phyloP scores from a whole-genome alignment of 2,113 vertebrate genomes.

The Pseudorhombus dupliciocellatus region DNA sequence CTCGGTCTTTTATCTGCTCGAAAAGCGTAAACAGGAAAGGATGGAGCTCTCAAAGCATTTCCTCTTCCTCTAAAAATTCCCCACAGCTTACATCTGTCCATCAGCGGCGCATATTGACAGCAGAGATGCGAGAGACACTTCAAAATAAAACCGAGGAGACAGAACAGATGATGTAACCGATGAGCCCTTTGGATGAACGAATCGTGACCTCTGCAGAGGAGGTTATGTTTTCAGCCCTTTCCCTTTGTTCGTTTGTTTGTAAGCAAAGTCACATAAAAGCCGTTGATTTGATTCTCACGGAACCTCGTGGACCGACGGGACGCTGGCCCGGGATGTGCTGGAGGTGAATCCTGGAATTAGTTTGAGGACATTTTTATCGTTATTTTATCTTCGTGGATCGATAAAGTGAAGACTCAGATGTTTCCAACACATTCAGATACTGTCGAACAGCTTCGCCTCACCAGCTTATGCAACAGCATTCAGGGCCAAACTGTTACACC shows the following conservation, averaged over 20 bases:
- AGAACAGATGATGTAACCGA: not conserved
- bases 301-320: no score
- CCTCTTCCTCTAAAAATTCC: conserved; percentile 54
- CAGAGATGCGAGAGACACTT: not conserved
- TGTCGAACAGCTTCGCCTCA: not conserved
- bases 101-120: conserved; percentile 27
- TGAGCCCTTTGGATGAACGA: not conserved
- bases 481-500: conserved; percentile 2
- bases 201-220: no score
- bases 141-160: not conserved
- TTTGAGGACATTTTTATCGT: no score
- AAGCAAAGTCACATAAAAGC: no score
- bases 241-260: no score
- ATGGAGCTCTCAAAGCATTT: conserved; percentile 68
- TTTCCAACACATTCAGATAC: not conserved
- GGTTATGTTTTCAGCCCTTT: no score
- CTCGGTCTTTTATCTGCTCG: conserved; percentile 52
- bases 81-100: conserved; percentile 26
- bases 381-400: no score
- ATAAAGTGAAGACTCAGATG: no score
- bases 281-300: no score
- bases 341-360: no score
- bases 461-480: conserved; percentile 3
- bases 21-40: conserved; percentile 77
- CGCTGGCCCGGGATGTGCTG: no score